Percentiles rank a stretch among this genome's conserved stretches.
Conservation (phyloP, 2,113 vertebrate genomes). For the Solea solea region DNA sequence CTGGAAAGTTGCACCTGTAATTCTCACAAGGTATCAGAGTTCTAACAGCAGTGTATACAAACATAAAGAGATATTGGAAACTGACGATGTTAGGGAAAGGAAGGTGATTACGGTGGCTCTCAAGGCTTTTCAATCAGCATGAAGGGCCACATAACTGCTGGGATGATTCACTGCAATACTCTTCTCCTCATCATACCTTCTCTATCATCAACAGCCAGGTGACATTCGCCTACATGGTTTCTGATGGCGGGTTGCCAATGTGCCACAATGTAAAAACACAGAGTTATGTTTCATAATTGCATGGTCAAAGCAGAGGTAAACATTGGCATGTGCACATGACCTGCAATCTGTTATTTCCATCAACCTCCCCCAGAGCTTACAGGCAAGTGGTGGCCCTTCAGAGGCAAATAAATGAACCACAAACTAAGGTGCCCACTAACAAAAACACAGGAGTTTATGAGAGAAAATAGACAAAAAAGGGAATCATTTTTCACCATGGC, state of each 20-base stretch:
- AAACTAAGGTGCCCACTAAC: background rate
- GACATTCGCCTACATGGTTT: conserved; percentile 9
- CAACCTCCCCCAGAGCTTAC: conserved; percentile 6
- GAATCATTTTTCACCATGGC: conserved; percentile 4
- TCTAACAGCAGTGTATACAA: background rate
- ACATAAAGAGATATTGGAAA: background rate
- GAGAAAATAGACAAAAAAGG: background rate
- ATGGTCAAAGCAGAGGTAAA: no score
- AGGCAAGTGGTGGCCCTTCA: conserved; percentile 2
- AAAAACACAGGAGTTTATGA: background rate
- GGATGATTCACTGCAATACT: conserved; percentile 50
- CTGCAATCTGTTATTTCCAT: no score
- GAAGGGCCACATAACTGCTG: conserved; percentile 44
- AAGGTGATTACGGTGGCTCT: conserved; percentile 25
- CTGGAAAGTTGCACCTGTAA: background rate
- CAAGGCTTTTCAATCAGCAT: conserved; percentile 69
- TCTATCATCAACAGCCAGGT: conserved; percentile 30
- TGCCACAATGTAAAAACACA: conserved; percentile 26
- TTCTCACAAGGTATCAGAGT: background rate
- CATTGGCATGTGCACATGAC: no score
- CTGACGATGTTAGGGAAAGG: background rate
- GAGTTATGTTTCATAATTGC: conserved; percentile 1
- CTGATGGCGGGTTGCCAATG: conserved; percentile 17
- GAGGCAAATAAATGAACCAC: background rate
- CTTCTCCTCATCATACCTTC: conserved; percentile 25